Evolutionary conservation across 2,113 vertebrate genomes (phyloP), one percentile per base, ranked within the genome.

Genomic region (Alces alces): DNA sequence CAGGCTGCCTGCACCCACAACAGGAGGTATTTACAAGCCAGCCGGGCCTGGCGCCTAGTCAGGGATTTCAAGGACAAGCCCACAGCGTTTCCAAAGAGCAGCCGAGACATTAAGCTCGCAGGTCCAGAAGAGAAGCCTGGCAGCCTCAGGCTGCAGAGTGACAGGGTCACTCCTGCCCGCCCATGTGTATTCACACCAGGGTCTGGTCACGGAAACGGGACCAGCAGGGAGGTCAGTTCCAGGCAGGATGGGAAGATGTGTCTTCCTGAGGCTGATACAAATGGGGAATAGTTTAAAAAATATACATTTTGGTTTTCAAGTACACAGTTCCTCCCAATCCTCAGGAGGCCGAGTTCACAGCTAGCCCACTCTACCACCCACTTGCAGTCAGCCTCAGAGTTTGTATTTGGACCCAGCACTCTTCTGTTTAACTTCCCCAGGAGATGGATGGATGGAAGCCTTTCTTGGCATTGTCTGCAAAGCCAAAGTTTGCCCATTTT

Each of bases 21-120:
- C 52, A 47, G 86, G 96, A 96, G 88, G 88, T 23, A 89, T 84
- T 97, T 86, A 94, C 97, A 95, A 89, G 94, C 88, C 57, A 80
- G 96, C 94, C 60, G 78, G 91, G 83, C 80, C 91, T 97, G 97
- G 97, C 78, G 2, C 61, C 61, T 28, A 86, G 88, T 94, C 92
- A 95, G 92, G 47, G 96, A 76, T 93, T 94, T 97, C 97, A 98
- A 98, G 97, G 98, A 92, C 84, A n/a, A 95, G 92, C 89, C 85
- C 11, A 83, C 19, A 36, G 95, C 0, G 0, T 84, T 97, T 97
- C 64, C 90, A 97, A 95, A 96, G 60, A 96, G 90, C 58, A 79
- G 58, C 13, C 0, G 50, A 78, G 88, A 94, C 85, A 95, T 94
- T 70, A 92, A 93, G 93, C 64, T 85, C 3, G 1, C 90, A 39